These are phyloP conservation scores for Ferdinandea cuprea DNA, from an alignment of 2,888 invertebrate genomes.

Conservation along the genomic window DNA sequence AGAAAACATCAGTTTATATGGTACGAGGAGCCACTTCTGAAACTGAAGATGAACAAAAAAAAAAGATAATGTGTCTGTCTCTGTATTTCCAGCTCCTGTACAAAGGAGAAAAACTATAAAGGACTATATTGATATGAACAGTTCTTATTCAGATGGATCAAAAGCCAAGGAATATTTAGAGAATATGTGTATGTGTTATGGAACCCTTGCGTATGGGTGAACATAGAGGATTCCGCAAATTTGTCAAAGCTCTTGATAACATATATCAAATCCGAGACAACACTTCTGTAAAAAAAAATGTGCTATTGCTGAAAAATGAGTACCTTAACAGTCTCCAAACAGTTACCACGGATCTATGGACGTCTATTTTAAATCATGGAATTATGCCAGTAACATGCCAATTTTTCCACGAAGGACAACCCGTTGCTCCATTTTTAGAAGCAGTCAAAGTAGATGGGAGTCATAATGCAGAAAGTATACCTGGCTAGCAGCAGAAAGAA, in stretches of 20 bases:
- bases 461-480: background rate
- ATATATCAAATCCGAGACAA: conserved; percentile 15
- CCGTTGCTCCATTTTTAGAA: no score
- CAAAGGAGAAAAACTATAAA: conserved; percentile 14
- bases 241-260: conserved; percentile 3
- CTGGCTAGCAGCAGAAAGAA: no score
- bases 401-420: no score
- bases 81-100: background rate
- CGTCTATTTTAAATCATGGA: conserved; percentile 1
- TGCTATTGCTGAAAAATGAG: no score
- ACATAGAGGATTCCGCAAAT: conserved; percentile 14
- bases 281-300: no score
- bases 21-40: no score
- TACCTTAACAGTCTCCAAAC: conserved; percentile 6
- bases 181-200: conserved; percentile 11
- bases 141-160: conserved; percentile 7
- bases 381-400: no score
- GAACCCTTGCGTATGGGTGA: conserved; percentile 7
- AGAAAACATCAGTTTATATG: conserved; percentile 13
- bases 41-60: conserved; percentile 1
- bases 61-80: background rate
- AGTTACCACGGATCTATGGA: conserved; percentile 3
- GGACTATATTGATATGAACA: conserved; percentile 8
- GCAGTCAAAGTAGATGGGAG: conserved; percentile 10
- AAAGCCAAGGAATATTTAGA: conserved; percentile 1